These are phyloP conservation scores for Ariolimax columbianus DNA, from an alignment of 2,888 invertebrate genomes.

Conservation along the genomic window DNA sequence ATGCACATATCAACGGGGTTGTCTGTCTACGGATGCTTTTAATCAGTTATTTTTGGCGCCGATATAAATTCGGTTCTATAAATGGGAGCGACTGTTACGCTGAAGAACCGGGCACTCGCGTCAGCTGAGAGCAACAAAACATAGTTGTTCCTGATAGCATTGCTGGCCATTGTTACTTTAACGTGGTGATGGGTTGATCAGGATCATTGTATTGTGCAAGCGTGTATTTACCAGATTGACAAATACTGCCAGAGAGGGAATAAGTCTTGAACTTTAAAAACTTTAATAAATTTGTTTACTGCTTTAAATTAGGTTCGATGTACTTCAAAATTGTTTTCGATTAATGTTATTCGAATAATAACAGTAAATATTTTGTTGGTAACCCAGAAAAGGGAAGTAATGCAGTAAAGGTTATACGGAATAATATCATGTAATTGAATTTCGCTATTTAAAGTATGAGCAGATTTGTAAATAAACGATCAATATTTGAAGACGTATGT, in stretches of 20 bases:
- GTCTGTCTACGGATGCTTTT: conserved; percentile 22
- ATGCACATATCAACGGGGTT: conserved; percentile 8
- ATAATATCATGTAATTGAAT: too few species aligned
- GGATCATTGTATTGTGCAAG: background rate
- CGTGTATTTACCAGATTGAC: background rate
- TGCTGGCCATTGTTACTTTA: background rate
- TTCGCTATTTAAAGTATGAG: background rate
- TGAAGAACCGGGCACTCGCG: background rate
- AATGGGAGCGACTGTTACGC: conserved; percentile 1
- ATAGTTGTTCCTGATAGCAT: background rate
- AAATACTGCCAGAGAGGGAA: background rate
- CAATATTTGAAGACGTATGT: background rate
- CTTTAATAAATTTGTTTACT: conserved; percentile 17
- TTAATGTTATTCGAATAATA: background rate
- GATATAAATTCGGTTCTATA: conserved; percentile 27
- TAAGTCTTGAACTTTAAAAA: too few species aligned
- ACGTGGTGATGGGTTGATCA: background rate
- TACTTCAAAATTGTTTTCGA: conserved; percentile 1
- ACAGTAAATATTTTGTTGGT: too few species aligned
- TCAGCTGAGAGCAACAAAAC: background rate
- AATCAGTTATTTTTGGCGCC: conserved; percentile 27
- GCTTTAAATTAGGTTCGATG: background rate
- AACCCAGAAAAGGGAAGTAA: too few species aligned
- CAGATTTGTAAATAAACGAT: background rate
- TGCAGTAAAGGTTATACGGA: too few species aligned